These are phyloP conservation scores for Pantherophis vulpinus DNA, from an alignment of 2,797 vertebrate genomes.

Conservation along the genomic window DNA sequence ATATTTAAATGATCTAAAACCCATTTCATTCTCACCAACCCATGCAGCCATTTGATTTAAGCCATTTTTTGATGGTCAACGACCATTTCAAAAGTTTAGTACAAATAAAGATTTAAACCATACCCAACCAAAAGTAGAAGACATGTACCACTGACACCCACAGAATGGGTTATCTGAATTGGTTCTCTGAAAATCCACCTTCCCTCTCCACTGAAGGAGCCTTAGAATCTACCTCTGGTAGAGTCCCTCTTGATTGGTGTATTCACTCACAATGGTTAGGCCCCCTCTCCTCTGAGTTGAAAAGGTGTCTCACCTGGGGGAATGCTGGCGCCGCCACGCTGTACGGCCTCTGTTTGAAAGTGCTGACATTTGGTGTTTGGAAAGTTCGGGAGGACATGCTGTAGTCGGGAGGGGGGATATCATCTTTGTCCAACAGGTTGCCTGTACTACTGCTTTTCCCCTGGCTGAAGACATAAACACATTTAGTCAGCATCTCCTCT, in stretches of 20 bases:
- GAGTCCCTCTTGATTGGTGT: neutral
- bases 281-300: neutral
- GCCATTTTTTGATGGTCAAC: neutral
- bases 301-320: constrained; percentile 80
- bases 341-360: constrained; percentile 89
- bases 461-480: constrained; percentile 71
- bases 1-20: neutral
- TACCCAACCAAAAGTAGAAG: neutral
- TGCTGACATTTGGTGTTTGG: constrained; percentile 69
- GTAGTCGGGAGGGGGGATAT: constrained; percentile 82
- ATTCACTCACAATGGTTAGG: neutral
- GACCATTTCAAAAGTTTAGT: neutral
- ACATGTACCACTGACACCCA: neutral
- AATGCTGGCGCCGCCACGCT: constrained; percentile 87
- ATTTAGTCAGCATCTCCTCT: neutral
- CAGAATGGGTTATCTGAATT: neutral
- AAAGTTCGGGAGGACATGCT: constrained; percentile 77
- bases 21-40: neutral
- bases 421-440: constrained; percentile 92
- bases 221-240: neutral
- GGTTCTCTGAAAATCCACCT: neutral
- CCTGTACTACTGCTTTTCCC: constrained; percentile 96
- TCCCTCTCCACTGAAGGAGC: too few relatives aligned
- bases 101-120: neutral
- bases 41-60: neutral